A percentile compares a stretch with the other conserved stretches of the same genome.
phyloP scores from a whole-genome alignment of 2,888 invertebrate genomes.

The Autographa pulchrina region DNA sequence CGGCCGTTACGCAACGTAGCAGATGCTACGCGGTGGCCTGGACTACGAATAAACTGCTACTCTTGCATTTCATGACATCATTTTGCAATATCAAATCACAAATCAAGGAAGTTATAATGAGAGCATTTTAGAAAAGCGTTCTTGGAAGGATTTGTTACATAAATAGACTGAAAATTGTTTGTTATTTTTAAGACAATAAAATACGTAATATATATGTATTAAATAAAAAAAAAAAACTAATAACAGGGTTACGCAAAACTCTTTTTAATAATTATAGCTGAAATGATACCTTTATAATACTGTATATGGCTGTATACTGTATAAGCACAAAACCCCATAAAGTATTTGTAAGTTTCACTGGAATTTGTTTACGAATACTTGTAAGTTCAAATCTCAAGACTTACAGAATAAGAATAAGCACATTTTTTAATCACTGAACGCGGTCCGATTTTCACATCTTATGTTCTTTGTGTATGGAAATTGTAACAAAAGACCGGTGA shows the following conservation, averaged over 20 bases:
- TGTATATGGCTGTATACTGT: too few species aligned
- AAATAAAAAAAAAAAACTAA: neutral
- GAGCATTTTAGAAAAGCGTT: neutral
- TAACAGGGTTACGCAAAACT: neutral
- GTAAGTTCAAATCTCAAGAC: neutral
- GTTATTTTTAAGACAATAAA: neutral
- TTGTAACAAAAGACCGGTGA: constrained; percentile 1
- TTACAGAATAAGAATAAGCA: neutral
- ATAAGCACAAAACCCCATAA: neutral
- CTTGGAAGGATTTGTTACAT: neutral
- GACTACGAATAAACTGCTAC: constrained; percentile 5
- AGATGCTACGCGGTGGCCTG: constrained; percentile 6
- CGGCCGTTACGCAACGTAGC: constrained; percentile 6
- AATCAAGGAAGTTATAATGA: neutral
- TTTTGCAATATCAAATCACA: neutral
- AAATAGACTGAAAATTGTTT: neutral
- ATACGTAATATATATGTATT: too few species aligned
- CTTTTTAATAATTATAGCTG: too few species aligned
- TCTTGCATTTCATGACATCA: neutral
- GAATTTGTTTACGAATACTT: neutral
- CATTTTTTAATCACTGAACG: constrained; percentile 1
- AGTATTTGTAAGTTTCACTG: neutral
- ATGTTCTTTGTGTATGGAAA: neutral
- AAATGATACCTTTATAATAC: too few species aligned
- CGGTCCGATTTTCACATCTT: neutral